Conservation (phyloP, 2,888 invertebrate species). For the Eupithecia subumbrata region DNA sequence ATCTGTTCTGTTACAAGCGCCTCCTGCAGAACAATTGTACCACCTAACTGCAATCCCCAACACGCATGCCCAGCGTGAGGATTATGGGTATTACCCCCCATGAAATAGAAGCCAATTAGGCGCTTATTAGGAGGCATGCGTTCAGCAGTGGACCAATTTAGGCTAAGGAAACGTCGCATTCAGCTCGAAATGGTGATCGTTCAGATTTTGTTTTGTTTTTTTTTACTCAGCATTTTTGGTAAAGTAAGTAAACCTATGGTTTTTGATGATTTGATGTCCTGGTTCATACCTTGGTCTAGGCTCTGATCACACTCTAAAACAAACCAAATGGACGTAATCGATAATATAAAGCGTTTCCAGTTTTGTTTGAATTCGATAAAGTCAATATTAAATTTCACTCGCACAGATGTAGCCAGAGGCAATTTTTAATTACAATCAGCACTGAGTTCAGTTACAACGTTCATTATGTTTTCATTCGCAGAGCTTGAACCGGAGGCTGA, state of each 20-base stretch:
- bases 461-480: neutral
- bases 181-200: too few relatives aligned
- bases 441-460: neutral
- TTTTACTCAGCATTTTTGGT: too few relatives aligned
- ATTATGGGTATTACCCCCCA: too few relatives aligned
- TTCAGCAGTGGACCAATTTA: too few relatives aligned
- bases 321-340: slow-evolving; percentile 25
- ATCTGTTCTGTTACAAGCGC: too few relatives aligned
- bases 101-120: too few relatives aligned
- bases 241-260: neutral
- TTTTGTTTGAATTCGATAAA: slow-evolving; percentile 35
- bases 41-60: too few relatives aligned
- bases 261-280: neutral
- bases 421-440: neutral
- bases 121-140: too few relatives aligned
- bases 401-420: neutral
- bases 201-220: too few relatives aligned
- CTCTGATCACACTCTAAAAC: slow-evolving; percentile 8
- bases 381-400: slow-evolving; percentile 31
- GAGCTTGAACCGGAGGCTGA: neutral
- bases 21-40: too few relatives aligned
- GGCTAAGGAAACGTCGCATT: too few relatives aligned
- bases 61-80: too few relatives aligned
- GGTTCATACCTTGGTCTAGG: neutral
- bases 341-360: slow-evolving; percentile 33